Evolutionary conservation across 2,888 invertebrate genomes (phyloP).

Genomic region (Aspidapion aeneum): DNA sequence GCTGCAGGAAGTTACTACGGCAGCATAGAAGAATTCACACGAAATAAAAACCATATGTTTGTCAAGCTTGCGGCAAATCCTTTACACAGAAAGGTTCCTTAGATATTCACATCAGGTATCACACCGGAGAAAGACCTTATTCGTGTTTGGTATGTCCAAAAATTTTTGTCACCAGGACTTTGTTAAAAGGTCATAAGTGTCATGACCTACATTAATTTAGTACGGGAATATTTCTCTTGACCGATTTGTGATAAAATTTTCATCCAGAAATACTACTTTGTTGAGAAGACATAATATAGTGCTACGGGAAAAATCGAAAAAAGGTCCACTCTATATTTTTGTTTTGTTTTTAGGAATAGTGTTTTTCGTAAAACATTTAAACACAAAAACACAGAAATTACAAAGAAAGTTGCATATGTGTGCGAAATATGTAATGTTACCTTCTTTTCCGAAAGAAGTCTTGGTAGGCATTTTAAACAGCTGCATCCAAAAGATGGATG

Average conservation of each 20-base stretch:
- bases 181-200: too few relatives aligned
- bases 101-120: conserved; percentile 51
- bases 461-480: neutral
- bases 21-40: conserved; percentile 55
- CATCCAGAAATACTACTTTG: too few relatives aligned
- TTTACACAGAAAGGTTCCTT: conserved; percentile 54
- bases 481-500: neutral
- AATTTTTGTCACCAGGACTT: too few relatives aligned
- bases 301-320: too few relatives aligned
- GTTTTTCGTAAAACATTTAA: too few relatives aligned
- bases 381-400: too few relatives aligned
- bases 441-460: neutral
- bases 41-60: conserved; percentile 53
- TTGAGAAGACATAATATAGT: too few relatives aligned
- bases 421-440: neutral
- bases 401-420: too few relatives aligned
- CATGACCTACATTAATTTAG: conserved; percentile 11
- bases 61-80: conserved; percentile 53
- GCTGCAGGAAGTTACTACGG: conserved; percentile 44
- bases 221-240: too few relatives aligned
- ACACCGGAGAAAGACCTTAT: conserved; percentile 50
- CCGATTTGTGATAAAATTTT: too few relatives aligned
- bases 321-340: too few relatives aligned
- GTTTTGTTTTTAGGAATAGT: too few relatives aligned
- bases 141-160: conserved; percentile 25